Base-by-base conservation (phyloP, 2,888 invertebrate genomes). In the Agrilus cyanescens region DNA sequence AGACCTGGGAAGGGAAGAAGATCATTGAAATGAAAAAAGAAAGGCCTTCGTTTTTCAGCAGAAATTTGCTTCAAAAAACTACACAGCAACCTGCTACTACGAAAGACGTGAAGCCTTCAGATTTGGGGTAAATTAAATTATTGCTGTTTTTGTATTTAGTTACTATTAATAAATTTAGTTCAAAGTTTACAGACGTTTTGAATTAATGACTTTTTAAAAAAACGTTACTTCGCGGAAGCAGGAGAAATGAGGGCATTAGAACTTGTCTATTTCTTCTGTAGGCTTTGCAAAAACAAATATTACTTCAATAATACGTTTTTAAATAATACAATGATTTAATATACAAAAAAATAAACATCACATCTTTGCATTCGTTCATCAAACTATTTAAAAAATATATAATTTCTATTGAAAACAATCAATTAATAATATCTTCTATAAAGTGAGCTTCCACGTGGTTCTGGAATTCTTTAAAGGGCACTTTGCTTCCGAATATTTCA, bases 21-120 rank as follows among this genome's bases (percentile, higher is more conserved):
- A 75, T 94, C 48, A 78, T 95, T 12, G 91, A 94, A 70, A 77
- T 91, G 74, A 73, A 83, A 37, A 90, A 86, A 61, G 76, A 82
- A 43, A 73, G 93, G 48, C 94, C 94, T 4, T 67, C 76, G 32
- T 95, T 93, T 91, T 95, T 93, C 59, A 80, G 84, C 51, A 80
- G 80, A 56, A 89, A 90, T 67, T 71, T 94, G 38, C 66, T 90
- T 14, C 82, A 90, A 59, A 80, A 81, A 59, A 76, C 83, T 1
- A 85, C 86, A 13, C 79, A 84, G 53, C 74, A 79, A 50, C 73
- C 79, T 32, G 76, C 83, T 0, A 70, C 73, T 30, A 75, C 77
- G n/a, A 81, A 75, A 50, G 82, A 85, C 64, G 76, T 83, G 1
- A 84, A 85, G 62, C 83, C 85, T 30, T 75, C 76, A 35, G 75